Base-by-base conservation (phyloP, 2,113 vertebrate species). In the Martes martes region DNA sequence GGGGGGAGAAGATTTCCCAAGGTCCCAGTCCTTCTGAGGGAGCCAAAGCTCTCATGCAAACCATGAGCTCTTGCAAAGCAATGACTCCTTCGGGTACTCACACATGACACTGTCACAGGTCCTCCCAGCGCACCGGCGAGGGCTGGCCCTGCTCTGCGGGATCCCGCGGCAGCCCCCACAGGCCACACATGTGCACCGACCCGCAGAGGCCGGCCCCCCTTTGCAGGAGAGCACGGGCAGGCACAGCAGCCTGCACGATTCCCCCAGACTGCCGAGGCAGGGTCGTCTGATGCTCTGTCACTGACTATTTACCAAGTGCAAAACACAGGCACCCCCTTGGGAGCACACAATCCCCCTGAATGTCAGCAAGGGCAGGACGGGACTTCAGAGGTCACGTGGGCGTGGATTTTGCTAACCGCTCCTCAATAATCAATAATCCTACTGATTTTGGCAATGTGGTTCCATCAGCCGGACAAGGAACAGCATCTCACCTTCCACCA, bases 51-150 rank as follows among this genome's bases (percentile, higher is more conserved):
- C 50, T 55, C 4, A 36, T 2, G 42, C 4, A 6, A 36, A 19
- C 63, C 11, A 0, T 33, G 63, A 6, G 7, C 74, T 31, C 13
- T 21, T 11, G 42, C 52, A 11, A 24, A 69, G 47, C 11, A 69
- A 3, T 28, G 5, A 61, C n/a, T 3, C 11, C 19, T 9, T 52
- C 2, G 10, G 36, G 10, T 4, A n/a, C n/a, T 23, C 39, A 31
- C 47, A 1, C 13, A 7, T 1, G 63, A 2, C 7, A 1, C 36
- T 1, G 0, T 2, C 7, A 18, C 13, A 14, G 26, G 16, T 11
- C 8, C 42, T 69, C 42, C n/a, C 11, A 1, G 0, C 1, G 2
- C 1, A 9, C 33, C 2, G 0, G 0, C 50, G 11, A 33, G 33
- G n/a, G 11, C 36, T 11, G 36, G 4, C 39, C 28, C n/a, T 16